phyloP scores from a whole-genome alignment of 2,113 vertebrate species.

The Garra rufa region DNA sequence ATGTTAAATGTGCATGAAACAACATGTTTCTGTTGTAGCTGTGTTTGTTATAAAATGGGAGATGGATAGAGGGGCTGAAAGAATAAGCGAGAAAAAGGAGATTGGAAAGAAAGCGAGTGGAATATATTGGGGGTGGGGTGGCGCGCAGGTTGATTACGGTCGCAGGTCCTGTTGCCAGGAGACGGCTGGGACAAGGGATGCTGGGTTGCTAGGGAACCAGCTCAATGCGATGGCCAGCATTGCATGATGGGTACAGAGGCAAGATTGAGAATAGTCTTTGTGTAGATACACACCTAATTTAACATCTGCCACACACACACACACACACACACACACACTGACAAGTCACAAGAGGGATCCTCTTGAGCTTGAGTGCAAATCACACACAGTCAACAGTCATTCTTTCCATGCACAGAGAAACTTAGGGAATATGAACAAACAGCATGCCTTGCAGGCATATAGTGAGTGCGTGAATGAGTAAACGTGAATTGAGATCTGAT shows the following conservation, averaged over 20 bases:
- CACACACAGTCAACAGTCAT: constrained; percentile 27
- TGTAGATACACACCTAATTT: constrained; percentile 48
- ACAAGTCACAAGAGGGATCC: constrained; percentile 26
- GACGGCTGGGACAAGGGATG: constrained; percentile 78
- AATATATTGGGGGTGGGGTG: constrained; percentile 63
- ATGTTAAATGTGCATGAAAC: not conserved
- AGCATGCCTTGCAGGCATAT: not conserved
- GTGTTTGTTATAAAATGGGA: constrained; percentile 56
- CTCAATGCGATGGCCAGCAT: constrained; percentile 75
- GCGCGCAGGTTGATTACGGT: constrained; percentile 78
- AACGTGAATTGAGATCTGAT: constrained; percentile 27
- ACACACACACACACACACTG: constrained; percentile 26
- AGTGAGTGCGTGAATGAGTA: constrained; percentile 23
- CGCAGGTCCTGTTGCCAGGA: constrained; percentile 81
- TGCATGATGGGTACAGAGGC: constrained; percentile 74
- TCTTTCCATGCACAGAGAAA: constrained; percentile 30
- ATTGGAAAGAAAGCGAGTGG: constrained; percentile 53
- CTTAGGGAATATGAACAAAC: constrained; percentile 8
- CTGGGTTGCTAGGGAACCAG: constrained; percentile 79
- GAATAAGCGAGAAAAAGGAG: constrained; percentile 52
- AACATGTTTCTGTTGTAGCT: constrained; percentile 50
- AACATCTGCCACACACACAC: constrained; percentile 21
- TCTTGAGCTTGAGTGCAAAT: constrained; percentile 17
- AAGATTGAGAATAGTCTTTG: constrained; percentile 72
- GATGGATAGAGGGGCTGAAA: constrained; percentile 43